Base-by-base conservation (phyloP, 1,140 invertebrate species). In the Pristionchus pacificus region DNA sequence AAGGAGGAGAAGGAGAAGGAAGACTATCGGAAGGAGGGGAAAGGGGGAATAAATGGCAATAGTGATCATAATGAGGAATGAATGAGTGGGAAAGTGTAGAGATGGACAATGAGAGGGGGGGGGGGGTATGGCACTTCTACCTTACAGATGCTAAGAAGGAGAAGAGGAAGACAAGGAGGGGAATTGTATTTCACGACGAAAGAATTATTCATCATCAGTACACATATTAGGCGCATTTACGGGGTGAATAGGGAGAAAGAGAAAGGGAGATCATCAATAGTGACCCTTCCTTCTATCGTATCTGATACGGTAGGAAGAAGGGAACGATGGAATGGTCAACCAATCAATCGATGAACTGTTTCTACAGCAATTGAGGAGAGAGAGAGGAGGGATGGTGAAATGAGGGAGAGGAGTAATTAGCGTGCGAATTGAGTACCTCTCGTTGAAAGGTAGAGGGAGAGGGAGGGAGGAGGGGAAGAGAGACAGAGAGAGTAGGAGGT, bases 401-500 rank as follows among this genome's bases (percentile, higher is more conserved):
- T n/a, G n/a, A n/a, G n/a, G n/a, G n/a, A n/a, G n/a, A n/a, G n/a
- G n/a, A n/a, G n/a, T n/a, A n/a, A n/a, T n/a, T n/a, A n/a, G n/a
- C n/a, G n/a, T n/a, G n/a, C n/a, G n/a, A n/a, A n/a, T n/a, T n/a
- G n/a, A n/a, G n/a, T n/a, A n/a, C n/a, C n/a, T n/a, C n/a, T n/a
- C n/a, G n/a, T n/a, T n/a, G n/a, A n/a, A 57, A 58, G 15, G 25
- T 28, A 57, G 64, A 57, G 24, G 32, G 24, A 19, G 38, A 24
- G 63, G 25, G 31, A 33, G 19, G 19, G 3, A 28, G 33, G 30
- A 64, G 25, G 33, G 31, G n/a, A 27, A 31, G 68, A 38, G 58
- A 69, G 32, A 59, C 33, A 38, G 55, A 31, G 58, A 25, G 66
- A 68, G 62, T 58, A 59, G 59, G 24, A 33, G 62, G 60, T 24